Percentiles rank a stretch among this genome's conserved stretches.
Evolutionary conservation across 2,113 vertebrate genomes (phyloP).

Genomic region (Paralichthys olivaceus): DNA sequence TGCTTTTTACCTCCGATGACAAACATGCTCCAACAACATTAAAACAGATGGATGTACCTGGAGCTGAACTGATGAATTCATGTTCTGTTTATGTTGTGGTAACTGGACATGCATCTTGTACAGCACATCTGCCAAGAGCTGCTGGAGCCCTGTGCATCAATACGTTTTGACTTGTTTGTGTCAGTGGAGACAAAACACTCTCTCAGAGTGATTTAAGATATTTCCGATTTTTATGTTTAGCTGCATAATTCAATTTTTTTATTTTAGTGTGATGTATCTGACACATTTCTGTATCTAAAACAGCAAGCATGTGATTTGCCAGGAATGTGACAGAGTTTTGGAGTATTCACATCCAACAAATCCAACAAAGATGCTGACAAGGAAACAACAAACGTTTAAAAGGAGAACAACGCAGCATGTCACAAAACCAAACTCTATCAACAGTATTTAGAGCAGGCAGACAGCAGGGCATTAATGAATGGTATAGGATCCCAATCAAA

Average conservation of each 20-base stretch:
- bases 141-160: neutral
- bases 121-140: neutral
- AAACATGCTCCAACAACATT: neutral
- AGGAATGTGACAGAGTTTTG: too few species aligned
- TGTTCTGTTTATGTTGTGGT: neutral
- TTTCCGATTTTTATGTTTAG: too few species aligned
- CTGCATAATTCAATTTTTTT: too few species aligned
- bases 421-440: neutral
- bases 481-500: neutral
- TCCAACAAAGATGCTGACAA: too few species aligned
- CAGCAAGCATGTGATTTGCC: neutral
- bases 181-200: neutral
- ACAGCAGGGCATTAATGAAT: neutral
- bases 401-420: neutral
- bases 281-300: neutral
- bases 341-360: neutral
- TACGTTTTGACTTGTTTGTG: neutral
- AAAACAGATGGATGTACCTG: neutral
- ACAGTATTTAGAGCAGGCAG: neutral
- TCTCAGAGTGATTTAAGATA: neutral
- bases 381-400: too few species aligned
- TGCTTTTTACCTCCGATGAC: conserved; percentile 10
- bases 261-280: neutral
- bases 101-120: conserved; percentile 1
- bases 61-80: neutral